A percentile compares a stretch with the other conserved stretches of the same genome.
Conservation (phyloP, 2,888 invertebrate species). For the Lucinisca nassula region DNA sequence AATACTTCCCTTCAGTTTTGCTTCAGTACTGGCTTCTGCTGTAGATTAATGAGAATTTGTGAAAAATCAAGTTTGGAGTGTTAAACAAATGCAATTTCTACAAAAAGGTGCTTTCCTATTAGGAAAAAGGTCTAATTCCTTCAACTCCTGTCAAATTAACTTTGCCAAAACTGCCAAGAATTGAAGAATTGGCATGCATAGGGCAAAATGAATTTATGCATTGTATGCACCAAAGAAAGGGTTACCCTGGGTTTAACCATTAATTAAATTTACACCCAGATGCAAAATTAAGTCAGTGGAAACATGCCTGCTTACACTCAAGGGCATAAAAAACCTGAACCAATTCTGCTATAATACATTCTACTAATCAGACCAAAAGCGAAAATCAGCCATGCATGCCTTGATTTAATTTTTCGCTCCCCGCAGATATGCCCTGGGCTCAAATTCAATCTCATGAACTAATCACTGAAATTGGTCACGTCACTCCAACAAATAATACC, state of each 20-base stretch:
- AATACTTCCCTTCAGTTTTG: neutral
- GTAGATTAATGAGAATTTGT: neutral
- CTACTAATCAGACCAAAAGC: neutral
- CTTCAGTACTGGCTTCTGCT: neutral
- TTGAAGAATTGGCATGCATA: neutral
- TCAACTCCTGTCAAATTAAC: neutral
- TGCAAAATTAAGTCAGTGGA: neutral
- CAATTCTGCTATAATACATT: neutral
- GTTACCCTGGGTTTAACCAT: no score
- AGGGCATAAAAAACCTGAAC: neutral
- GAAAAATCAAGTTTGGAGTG: neutral
- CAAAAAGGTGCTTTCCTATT: neutral
- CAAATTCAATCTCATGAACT: neutral
- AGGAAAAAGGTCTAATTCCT: neutral
- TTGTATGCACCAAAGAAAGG: neutral
- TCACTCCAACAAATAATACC: neutral
- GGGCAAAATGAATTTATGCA: neutral
- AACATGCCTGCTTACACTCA: neutral
- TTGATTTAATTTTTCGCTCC: neutral
- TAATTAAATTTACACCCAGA: neutral
- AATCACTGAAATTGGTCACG: neutral
- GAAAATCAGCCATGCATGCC: neutral
- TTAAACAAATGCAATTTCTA: neutral
- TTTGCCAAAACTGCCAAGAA: no score
- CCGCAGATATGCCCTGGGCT: neutral